Evolutionary conservation across 2,888 invertebrate genomes (phyloP), one percentile per base, ranked within the genome.

Genomic region (Orthosia incerta): DNA sequence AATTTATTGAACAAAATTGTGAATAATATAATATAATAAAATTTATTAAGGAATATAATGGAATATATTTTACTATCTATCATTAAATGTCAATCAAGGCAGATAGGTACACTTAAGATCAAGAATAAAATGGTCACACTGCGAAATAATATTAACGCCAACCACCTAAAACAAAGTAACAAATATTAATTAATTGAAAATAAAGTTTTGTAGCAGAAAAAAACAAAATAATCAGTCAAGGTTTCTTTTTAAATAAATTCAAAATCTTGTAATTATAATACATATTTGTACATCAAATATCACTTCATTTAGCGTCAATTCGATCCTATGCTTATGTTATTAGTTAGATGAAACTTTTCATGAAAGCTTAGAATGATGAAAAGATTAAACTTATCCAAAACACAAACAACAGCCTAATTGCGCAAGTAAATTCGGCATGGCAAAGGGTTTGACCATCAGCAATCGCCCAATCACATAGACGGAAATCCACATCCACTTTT

Each of bases 81-180:
- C 64, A 72, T 45, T 46, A 26, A 57, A 56, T 53, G 23, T 50
- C 57, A 83, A 71, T 39, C 9, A 39, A 39, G 39, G 39, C 39
- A 39, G 11, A 57, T 66, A 57, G 26, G 39, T 64, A 74, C 60
- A 74, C 71, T 74, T 75, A 74, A 16, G 59, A 61, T 57, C 55
- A 67, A 70, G 60, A 53, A 66, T 75, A 63, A 56, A 72, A 80
- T 63, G 53, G 48, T 71, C 65, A 79, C 60, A 82, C 60, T 48
- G 74, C 63, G 26, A 62, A 63, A 74, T 62, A 76, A 74, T 83
- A 74, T 87, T 83, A 90, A 85, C 88, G 91, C 92, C 91, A 80
- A 68, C 71, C 51, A 80, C 83, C 84, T 76, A 79, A 65, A 84
- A 79, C 77, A 86, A 86, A 84, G 50, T 71, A 67, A 69, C 31